These are phyloP conservation scores for Takifugu bimaculatus DNA, from an alignment of 2,113 vertebrate species.

Conservation along the genomic window DNA sequence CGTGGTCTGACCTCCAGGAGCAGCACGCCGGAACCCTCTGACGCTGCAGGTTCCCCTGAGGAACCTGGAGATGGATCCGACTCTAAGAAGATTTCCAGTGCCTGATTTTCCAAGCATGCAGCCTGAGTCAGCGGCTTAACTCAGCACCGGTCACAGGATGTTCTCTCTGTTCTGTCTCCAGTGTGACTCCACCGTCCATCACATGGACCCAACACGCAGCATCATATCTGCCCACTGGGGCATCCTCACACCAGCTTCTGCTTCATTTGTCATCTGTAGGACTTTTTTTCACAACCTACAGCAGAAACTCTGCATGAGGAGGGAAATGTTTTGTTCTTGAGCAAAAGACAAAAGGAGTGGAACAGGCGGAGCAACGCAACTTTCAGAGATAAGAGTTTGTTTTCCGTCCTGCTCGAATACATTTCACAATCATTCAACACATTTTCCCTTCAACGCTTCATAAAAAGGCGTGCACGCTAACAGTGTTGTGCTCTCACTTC, in stretches of 20 bases:
- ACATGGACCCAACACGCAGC: no score
- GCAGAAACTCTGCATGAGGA: background rate
- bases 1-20: no score
- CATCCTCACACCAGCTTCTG: no score
- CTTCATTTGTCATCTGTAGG: no score
- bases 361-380: background rate
- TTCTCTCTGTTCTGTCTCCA: constrained; percentile 10
- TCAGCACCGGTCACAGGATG: constrained; percentile 20
- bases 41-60: background rate
- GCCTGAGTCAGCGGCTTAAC: constrained; percentile 49
- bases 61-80: constrained; percentile 6
- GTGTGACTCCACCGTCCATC: no score
- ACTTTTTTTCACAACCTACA: constrained; percentile 20
- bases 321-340: constrained; percentile 39
- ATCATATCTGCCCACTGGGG: background rate
- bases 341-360: constrained; percentile 2
- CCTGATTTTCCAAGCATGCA: constrained; percentile 17
- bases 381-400: constrained; percentile 4
- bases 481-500: no score
- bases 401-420: constrained; percentile 1
- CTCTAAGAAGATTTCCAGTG: constrained; percentile 32
- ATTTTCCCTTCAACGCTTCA: no score
- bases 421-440: background rate
- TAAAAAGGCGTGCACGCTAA: no score
- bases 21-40: background rate